These are phyloP conservation scores for Drosophila limbata DNA, from an alignment of 2,888 invertebrate genomes.

Conservation along the genomic window DNA sequence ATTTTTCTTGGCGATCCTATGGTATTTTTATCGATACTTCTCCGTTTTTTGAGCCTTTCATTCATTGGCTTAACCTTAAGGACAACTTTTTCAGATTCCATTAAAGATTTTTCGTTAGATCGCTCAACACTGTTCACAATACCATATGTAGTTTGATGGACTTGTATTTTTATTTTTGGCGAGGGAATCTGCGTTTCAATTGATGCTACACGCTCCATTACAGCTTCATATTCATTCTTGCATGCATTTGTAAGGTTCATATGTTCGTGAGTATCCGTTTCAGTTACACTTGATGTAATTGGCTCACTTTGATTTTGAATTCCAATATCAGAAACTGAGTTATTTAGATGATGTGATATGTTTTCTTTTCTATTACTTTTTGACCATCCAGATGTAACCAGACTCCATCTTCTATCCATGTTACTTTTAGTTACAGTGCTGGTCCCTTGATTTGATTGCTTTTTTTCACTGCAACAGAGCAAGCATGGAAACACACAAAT, in stretches of 20 bases:
- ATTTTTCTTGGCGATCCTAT: not conserved
- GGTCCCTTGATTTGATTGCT: not conserved
- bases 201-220: constrained; percentile 10
- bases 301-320: not conserved
- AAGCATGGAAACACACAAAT: not conserved
- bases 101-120: not conserved
- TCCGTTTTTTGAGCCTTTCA: constrained; percentile 3
- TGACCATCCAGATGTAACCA: constrained; percentile 83
- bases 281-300: not conserved
- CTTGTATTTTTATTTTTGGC: not conserved
- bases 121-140: not conserved
- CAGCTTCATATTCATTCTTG: constrained; percentile 8
- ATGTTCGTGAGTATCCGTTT: not conserved
- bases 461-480: constrained; percentile 13
- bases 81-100: not conserved
- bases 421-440: not conserved
- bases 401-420: constrained; percentile 84
- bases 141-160: not conserved
- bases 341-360: constrained; percentile 1
- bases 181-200: not conserved
- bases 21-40: constrained; percentile 1
- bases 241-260: not conserved
- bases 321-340: not conserved
- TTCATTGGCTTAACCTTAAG: not conserved
- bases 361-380: constrained; percentile 28